Percentiles rank a stretch among this genome's conserved stretches.
phyloP scores from a whole-genome alignment of 2,797 vertebrate genomes.

The Sebastes melanostomus region DNA sequence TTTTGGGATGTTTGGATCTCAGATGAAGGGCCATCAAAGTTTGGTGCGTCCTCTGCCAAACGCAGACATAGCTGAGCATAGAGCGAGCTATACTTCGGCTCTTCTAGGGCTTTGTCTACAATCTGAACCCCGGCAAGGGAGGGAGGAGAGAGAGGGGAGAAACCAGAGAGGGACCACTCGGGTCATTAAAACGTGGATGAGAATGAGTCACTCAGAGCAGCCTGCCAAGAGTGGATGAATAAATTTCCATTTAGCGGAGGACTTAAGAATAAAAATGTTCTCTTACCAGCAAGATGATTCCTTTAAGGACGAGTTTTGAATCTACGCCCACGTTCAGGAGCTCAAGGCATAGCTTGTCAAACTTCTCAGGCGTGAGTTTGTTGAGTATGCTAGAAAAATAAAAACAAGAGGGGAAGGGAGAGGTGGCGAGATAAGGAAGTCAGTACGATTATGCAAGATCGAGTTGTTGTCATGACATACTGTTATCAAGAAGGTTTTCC shows the following conservation, averaged over 20 bases:
- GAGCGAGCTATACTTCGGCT: constrained; percentile 99
- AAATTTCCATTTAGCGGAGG: constrained; percentile 2
- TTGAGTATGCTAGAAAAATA: constrained; percentile 92
- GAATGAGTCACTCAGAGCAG: constrained; percentile 24
- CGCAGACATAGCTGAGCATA: constrained; percentile 99
- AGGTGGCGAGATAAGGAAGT: not conserved
- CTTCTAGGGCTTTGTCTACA: constrained; percentile 99
- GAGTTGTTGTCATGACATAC: not conserved
- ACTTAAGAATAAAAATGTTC: not conserved
- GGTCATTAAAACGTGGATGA: constrained; percentile 24
- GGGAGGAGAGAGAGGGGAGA: not conserved
- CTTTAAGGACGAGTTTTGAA: constrained; percentile 99
- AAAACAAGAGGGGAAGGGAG: not conserved
- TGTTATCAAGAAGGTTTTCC: not conserved
- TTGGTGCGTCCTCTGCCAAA: constrained; percentile 99
- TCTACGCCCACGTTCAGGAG: constrained; percentile 99
- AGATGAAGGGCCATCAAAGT: constrained; percentile 98
- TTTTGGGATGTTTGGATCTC: constrained; percentile 98
- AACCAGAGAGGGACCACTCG: not conserved
- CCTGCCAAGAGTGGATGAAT: constrained; percentile 14
- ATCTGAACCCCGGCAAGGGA: constrained; percentile 79
- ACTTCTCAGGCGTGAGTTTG: constrained; percentile 99
- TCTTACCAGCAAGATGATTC: constrained; percentile 99
- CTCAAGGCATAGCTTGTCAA: constrained; percentile 99
- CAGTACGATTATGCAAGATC: not conserved